Evolutionary conservation across 64 coral and sea anemone genomes (phyloP), one percentile per base, ranked within the genome.

Genomic region (Exaiptasia diaphana): DNA sequence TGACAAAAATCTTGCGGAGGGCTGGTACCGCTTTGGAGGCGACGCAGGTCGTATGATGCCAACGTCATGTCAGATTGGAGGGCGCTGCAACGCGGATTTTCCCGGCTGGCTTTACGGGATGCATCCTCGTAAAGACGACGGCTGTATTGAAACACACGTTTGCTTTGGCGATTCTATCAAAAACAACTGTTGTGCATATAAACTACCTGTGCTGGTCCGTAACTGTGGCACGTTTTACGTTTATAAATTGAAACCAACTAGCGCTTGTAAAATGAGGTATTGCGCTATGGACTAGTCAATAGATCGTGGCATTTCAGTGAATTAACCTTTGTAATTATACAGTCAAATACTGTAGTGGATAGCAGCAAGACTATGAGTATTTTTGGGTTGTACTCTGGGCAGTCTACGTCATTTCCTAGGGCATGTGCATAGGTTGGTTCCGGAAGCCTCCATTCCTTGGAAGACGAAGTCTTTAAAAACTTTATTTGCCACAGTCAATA

Each of bases 161-260:
- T 94, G 91, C 53, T 94, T 94, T 77, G 91, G 91, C 52, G 87
- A 82, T 31, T n/a, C n/a, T n/a, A 60, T 48, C 22, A 4, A 50
- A 3, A 70, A 36, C 1, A 84, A 83, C 5, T 94, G 91, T 37
- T 94, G 91, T 23, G 40, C 73, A 13, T 43, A 40, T 23, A 88
- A 68, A 20, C 55, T 17, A 40, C 53, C 59, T 27, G 87, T 89
- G 38, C 71, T 94, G 27, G 91, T 94, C 59, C 61, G 91, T 8
- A 94, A 94, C 59, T 94, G 91, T 71, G 91, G 91, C 2, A 63
- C 34, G 45, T 94, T 79, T 21, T 94, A 94, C 60, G 91, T 94
- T 14, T 94, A 94, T 63, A 88, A 85, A 34, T 71, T 94, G 0
- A 71, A 74, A 1, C 86, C 91, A 29, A 77, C 79, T 28, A 62